Base-by-base conservation (phyloP, 2,888 invertebrate genomes). In the Nomada flava region DNA sequence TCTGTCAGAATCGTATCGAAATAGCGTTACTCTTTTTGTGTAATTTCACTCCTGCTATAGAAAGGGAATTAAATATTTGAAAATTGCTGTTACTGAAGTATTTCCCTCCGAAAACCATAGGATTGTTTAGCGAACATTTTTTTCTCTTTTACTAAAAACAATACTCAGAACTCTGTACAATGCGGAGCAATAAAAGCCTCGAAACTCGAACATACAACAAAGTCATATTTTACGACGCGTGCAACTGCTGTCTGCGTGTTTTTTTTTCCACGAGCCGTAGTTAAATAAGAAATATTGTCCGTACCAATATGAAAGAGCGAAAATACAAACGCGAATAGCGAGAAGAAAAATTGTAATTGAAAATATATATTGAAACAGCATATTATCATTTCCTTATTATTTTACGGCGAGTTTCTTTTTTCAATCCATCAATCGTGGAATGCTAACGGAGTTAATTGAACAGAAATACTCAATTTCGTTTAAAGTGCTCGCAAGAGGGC, bases 391-490 rank as follows among this genome's bases (percentile, higher is more conserved):
- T 36, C 36, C 9, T 36, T 36, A 36, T 36, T 7, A 36, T 36
- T 0, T 36, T 0, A 36, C 36, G 7, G 47, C 1, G 15, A 23
- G 44, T 10, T 64, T 23, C 1, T 18, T 23, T 10, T 2, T 18
- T 44, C 20, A 2, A 47, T 23, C 23, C 18, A 26, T 5, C 18
- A 47, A 5, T 26, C 11, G 11, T 18, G 44, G 44, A 50, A 65
- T 18, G n/a, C 2, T 36, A 36, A 15, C 18, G 4, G 23, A 11
- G 13, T 15, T 15, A 4, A 67, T 57, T 2, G 26, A 42, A 52
- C 15, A 7, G n/a, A 29, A 53, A 26, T 20, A 20, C 55, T 65
- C 42, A n/a, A 72, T 72, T 64, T 29, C 18, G 44, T 36, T 47
- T 5, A 0, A n/a, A 50, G 5, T 13, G 18, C 10, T 15, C 26